These are phyloP conservation scores for Nesidiocoris tenuis DNA, from an alignment of 2,888 invertebrate genomes.

Conservation along the genomic window DNA sequence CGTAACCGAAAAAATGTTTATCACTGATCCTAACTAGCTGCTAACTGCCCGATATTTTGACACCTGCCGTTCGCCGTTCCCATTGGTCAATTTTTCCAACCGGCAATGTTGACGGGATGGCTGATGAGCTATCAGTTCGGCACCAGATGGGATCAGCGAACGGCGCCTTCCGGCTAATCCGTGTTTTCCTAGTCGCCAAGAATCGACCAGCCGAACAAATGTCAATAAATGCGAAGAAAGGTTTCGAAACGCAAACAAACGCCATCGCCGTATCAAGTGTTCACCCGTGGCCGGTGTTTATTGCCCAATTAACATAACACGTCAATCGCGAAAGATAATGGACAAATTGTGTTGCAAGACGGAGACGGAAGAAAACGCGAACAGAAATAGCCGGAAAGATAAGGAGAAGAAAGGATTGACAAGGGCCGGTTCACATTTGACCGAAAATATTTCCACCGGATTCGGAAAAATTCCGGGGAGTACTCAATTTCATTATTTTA, in stretches of 20 bases:
- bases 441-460: too few species aligned
- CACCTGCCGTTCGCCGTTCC: too few species aligned
- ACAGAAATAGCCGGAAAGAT: background rate
- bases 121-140: background rate
- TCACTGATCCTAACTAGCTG: too few species aligned
- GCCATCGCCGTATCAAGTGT: background rate
- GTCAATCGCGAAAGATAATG: background rate
- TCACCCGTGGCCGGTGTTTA: background rate
- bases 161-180: background rate
- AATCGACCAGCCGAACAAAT: background rate
- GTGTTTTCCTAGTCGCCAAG: background rate
- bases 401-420: background rate
- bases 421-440: too few species aligned
- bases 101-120: background rate
- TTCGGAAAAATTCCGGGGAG: too few species aligned
- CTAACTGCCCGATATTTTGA: too few species aligned
- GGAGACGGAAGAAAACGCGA: background rate
- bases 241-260: background rate
- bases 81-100: too few species aligned
- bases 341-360: background rate
- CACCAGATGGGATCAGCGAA: background rate
- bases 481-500: too few species aligned
- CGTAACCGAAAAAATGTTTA: too few species aligned
- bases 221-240: background rate
- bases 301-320: background rate